Percentiles rank a stretch among this genome's conserved stretches.
Conservation (phyloP, 2,888 invertebrate species). For the Cactoblastis cactorum region DNA sequence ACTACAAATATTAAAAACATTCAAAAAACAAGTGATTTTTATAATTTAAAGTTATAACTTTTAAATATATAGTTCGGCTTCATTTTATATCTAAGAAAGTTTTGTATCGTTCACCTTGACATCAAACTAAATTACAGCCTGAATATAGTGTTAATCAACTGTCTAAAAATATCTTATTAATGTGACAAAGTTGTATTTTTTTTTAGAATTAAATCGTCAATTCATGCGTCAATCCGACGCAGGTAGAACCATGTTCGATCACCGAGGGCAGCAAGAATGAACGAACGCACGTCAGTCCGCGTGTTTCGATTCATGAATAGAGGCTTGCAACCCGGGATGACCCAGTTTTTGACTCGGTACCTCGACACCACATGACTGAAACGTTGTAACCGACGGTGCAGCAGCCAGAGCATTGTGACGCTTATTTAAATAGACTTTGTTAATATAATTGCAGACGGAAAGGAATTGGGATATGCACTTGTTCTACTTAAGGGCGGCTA, state of each 20-base stretch:
- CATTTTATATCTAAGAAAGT: too few relatives aligned
- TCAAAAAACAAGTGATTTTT: too few relatives aligned
- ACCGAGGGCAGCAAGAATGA: constrained; percentile 52
- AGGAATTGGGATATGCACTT: constrained; percentile 46
- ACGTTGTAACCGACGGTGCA: constrained; percentile 32
- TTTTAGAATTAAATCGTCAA: neutral
- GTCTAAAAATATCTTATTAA: neutral
- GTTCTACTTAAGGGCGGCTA: constrained; percentile 45
- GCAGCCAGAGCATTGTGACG: constrained; percentile 23
- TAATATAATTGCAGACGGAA: constrained; percentile 26
- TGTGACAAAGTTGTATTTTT: neutral
- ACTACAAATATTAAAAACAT: too few relatives aligned
- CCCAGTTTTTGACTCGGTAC: constrained; percentile 80
- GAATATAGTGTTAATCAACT: neutral
- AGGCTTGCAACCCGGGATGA: constrained; percentile 83
- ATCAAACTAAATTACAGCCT: neutral
- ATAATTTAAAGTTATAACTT: too few relatives aligned
- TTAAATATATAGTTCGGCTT: too few relatives aligned
- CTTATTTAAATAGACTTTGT: constrained; percentile 20
- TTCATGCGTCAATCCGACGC: constrained; percentile 39
- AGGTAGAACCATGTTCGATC: constrained; percentile 48
- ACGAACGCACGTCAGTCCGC: constrained; percentile 67
- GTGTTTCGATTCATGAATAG: constrained; percentile 79
- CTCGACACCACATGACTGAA: constrained; percentile 25
- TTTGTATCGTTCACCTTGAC: neutral